Evolutionary conservation across 2,888 invertebrate species (phyloP).

Genomic region (Thumatha senex): DNA sequence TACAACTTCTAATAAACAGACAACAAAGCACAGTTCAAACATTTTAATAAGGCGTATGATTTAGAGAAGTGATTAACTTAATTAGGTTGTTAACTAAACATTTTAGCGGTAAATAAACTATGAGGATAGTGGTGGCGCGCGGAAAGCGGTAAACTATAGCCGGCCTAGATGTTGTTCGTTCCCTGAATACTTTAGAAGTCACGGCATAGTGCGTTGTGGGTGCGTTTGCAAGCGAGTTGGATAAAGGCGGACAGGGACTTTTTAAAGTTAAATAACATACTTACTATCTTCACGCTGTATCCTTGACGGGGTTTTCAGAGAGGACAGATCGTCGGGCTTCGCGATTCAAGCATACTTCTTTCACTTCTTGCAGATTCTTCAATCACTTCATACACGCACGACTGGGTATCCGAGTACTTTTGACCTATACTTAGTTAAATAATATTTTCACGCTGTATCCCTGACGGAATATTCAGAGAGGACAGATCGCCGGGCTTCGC

Average conservation of each 20-base stretch:
- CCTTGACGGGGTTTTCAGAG: no score
- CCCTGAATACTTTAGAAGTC: slow-evolving; percentile 41
- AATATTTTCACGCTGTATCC: no score
- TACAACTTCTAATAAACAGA: no score
- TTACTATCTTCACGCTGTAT: no score
- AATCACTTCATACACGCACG: no score
- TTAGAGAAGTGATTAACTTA: slow-evolving; percentile 38
- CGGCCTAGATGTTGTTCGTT: slow-evolving; percentile 39
- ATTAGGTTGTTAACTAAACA: slow-evolving; percentile 33
- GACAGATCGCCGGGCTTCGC: no score
- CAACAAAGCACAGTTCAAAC: slow-evolving; percentile 2
- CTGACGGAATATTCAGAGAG: no score
- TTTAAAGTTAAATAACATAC: not conserved
- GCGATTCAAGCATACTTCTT: no score
- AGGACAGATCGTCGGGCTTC: no score
- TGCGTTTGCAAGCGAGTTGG: slow-evolving; percentile 17
- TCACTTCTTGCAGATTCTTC: no score
- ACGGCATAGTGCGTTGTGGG: slow-evolving; percentile 7
- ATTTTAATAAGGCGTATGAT: slow-evolving; percentile 30
- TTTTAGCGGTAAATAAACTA: slow-evolving; percentile 30
- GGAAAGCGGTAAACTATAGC: slow-evolving; percentile 43
- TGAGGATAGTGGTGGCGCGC: slow-evolving; percentile 28
- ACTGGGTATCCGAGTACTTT: no score
- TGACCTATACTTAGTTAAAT: no score
- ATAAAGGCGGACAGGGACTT: not conserved